phyloP scores from a whole-genome alignment of 2,888 invertebrate genomes.

The Dorcus parallelipipedus region DNA sequence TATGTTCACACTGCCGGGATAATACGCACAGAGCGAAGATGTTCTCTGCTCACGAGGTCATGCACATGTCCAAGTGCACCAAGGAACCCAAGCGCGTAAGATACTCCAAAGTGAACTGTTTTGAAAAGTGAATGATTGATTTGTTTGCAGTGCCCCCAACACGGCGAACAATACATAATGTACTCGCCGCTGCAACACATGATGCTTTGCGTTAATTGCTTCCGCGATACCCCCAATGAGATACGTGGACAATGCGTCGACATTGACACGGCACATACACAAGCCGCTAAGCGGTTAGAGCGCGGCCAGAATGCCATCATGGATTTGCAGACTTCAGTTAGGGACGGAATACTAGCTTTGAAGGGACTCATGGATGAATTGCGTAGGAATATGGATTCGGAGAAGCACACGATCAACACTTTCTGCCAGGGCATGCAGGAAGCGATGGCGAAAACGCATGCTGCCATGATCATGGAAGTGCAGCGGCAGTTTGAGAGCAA shows the following conservation, averaged over 20 bases:
- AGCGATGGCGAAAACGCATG: slow-evolving; percentile 64
- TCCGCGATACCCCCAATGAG: slow-evolving; percentile 65
- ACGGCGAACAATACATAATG: slow-evolving; percentile 73
- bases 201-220: slow-evolving; percentile 73
- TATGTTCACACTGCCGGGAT: slow-evolving; percentile 67
- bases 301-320: slow-evolving; percentile 53
- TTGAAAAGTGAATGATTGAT: not conserved
- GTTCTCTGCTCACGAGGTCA: slow-evolving; percentile 71
- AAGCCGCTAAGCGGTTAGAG: slow-evolving; percentile 67
- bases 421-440: slow-evolving; percentile 66
- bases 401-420: slow-evolving; percentile 63
- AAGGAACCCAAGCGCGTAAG: slow-evolving; percentile 65
- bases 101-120: not conserved
- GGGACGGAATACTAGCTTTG: slow-evolving; percentile 64
- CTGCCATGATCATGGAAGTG: slow-evolving; percentile 62
- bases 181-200: slow-evolving; percentile 66
- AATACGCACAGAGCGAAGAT: slow-evolving; percentile 74
- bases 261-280: slow-evolving; percentile 70
- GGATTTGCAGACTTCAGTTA: slow-evolving; percentile 57
- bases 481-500: slow-evolving; percentile 60
- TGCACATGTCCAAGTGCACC: slow-evolving; percentile 67
- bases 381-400: slow-evolving; percentile 60
- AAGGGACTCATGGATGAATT: slow-evolving; percentile 66
- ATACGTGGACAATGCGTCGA: slow-evolving; percentile 68
- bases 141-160: slow-evolving; percentile 57